phyloP scores from a whole-genome alignment of 2,888 invertebrate species.

The Quadroppia sp. region DNA sequence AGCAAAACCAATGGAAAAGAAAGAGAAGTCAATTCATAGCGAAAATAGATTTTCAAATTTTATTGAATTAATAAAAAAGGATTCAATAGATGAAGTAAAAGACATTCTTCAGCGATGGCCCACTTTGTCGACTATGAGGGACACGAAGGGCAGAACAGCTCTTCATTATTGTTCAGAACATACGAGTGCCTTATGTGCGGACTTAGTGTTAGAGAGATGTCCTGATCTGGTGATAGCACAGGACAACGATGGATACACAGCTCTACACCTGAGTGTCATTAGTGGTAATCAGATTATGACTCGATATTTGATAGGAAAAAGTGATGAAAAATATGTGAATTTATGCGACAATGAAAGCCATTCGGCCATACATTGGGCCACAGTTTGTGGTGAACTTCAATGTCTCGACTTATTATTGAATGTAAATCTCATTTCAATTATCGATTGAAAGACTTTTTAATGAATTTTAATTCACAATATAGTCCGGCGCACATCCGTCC shows the following conservation, averaged over 20 bases:
- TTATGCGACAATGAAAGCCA: constrained; percentile 90
- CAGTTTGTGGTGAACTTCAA: constrained; percentile 90
- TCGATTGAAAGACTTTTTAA: constrained; percentile 37
- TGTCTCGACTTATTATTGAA: constrained; percentile 77
- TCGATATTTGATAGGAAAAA: constrained; percentile 25
- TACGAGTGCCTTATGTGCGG: constrained; percentile 63
- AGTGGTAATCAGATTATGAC: constrained; percentile 61
- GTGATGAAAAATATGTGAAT: constrained; percentile 54
- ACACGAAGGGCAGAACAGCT: constrained; percentile 77
- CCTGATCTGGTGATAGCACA: constrained; percentile 76
- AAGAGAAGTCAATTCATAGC: constrained; percentile 6
- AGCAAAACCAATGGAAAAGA: constrained; percentile 3
- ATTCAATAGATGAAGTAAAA: constrained; percentile 17
- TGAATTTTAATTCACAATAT: constrained; percentile 22
- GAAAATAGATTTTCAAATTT: neutral
- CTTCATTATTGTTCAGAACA: constrained; percentile 86
- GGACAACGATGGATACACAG: constrained; percentile 91
- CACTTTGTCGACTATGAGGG: constrained; percentile 51
- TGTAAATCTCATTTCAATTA: constrained; percentile 49
- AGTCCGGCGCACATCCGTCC: constrained; percentile 73
- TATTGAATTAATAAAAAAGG: neutral
- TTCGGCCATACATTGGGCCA: constrained; percentile 96
- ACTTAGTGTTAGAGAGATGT: constrained; percentile 68
- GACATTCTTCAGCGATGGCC: constrained; percentile 21
- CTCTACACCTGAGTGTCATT: constrained; percentile 90